Evolutionary conservation across 1,140 invertebrate genomes (phyloP), one percentile per base, ranked within the genome.

Genomic region (Leptopilina boulardi): DNA sequence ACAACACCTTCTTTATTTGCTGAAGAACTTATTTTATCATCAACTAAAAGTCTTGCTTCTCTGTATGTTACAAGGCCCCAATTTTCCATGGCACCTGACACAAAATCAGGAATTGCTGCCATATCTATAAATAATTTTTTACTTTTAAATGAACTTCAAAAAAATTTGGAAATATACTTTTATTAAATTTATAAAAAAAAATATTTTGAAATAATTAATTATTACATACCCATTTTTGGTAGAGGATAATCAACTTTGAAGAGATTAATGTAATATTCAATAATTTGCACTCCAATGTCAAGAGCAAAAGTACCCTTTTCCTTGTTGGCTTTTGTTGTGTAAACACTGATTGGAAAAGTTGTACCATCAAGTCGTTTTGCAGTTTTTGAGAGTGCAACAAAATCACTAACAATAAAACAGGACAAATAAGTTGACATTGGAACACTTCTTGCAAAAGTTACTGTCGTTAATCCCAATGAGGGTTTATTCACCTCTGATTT

Each of bases 61-160:
- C 97, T 92, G 85, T 94, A 97, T 2, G 96, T 97, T 0, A 97
- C 94, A 1, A 97, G 89, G 30, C 96, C 96, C 96, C 97, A 99
- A 91, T 99, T 97, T 90, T 99, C 98, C 95, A 99, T 99, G 0
- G 97, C 98, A 8, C 97, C 98, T 2, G 97, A 97, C 0, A 96
- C 95, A 92, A 99, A 99, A 91, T 99, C 97, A 5, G 98, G 98
- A 80, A 99, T 97, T 13, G 96, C 97, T 77, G 96, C 96, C 94
- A 98, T 94, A 91, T 98, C 97, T 97, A 88, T 91, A 84, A 83
- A 81, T 82, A 80, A 77, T 56, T 4, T 6, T 38, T 38, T 38
- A 3, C 9, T 6, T 38, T 38, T 8, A 38, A 38, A 38, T 8
- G 34, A 6, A 38, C 9, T 9, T 38, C 10, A 77, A 66, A 70